A percentile compares a stretch with the other conserved stretches of the same genome.
Conservation (phyloP, 2,113 vertebrate species). For the Crotalus helleri region DNA sequence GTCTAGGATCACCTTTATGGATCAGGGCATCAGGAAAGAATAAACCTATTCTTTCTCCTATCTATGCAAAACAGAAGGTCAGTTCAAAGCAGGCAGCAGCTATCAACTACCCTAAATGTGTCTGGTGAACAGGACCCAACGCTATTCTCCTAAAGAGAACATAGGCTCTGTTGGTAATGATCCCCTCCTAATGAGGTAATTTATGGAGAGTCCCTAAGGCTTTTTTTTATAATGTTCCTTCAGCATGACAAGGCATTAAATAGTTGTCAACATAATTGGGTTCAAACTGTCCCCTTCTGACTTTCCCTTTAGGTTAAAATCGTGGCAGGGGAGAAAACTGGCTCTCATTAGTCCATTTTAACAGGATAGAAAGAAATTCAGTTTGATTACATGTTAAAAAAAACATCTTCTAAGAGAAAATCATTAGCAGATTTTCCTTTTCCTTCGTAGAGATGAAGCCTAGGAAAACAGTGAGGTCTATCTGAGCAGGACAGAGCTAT, state of each 20-base stretch:
- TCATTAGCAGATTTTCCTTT: background rate
- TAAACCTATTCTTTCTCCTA: background rate
- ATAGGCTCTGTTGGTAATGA: background rate
- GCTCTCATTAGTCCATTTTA: background rate
- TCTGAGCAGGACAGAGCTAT: background rate
- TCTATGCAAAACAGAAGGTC: background rate
- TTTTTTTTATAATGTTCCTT: background rate
- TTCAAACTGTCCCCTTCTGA: background rate
- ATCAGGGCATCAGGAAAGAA: background rate
- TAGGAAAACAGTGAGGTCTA: background rate
- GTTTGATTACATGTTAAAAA: background rate
- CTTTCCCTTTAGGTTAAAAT: background rate
- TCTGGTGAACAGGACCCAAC: background rate
- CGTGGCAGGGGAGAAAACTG: background rate
- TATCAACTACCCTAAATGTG: background rate
- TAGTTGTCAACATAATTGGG: constrained; percentile 10
- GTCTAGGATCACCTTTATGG: background rate
- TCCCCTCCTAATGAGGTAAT: constrained; percentile 18
- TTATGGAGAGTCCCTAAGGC: constrained; percentile 4
- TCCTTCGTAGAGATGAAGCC: background rate
- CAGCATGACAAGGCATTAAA: constrained; percentile 4
- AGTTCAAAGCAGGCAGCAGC: background rate
- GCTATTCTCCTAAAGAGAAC: background rate
- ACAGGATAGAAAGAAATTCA: background rate
- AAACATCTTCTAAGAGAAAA: background rate